Conservation (phyloP, 2,113 vertebrate species). For the Leucopsar rothschildi region DNA sequence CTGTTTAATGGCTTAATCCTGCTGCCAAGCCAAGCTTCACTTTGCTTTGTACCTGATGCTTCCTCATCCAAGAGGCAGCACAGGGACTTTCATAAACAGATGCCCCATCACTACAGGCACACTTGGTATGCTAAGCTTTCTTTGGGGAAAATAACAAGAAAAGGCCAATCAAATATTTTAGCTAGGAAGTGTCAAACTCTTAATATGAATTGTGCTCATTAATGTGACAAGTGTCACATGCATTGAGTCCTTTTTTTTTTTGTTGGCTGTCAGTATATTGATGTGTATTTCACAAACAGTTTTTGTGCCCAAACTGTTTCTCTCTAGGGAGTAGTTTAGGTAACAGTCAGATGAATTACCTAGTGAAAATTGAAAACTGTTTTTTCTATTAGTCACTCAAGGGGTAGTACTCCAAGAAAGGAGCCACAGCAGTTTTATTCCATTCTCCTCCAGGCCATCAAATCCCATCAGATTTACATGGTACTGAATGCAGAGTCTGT, state of each 20-base stretch:
- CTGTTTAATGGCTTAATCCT: not conserved
- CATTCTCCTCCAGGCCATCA: not conserved
- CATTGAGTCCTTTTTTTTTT: not conserved
- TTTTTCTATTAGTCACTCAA: not conserved
- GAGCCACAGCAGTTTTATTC: not conserved
- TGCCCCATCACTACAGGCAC: not conserved
- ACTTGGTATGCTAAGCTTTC: not conserved
- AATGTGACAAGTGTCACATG: not conserved
- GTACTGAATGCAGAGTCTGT: not conserved
- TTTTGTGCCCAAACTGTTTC: not conserved
- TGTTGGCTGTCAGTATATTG: not conserved
- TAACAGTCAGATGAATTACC: not conserved
- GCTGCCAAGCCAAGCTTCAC: not conserved
- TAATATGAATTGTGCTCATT: not conserved
- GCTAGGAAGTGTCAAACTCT: not conserved
- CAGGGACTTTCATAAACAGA: not conserved
- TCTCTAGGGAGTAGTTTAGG: not conserved
- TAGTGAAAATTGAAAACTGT: conserved; percentile 16
- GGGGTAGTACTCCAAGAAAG: not conserved
- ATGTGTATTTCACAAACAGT: not conserved
- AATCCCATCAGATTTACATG: not conserved
- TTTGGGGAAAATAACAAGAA: not conserved
- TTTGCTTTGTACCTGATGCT: not conserved
- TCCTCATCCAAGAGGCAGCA: not conserved
- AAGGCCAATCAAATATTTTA: not conserved